phyloP scores from a whole-genome alignment of 2,797 vertebrate species.

The Sparidentex hasta region DNA sequence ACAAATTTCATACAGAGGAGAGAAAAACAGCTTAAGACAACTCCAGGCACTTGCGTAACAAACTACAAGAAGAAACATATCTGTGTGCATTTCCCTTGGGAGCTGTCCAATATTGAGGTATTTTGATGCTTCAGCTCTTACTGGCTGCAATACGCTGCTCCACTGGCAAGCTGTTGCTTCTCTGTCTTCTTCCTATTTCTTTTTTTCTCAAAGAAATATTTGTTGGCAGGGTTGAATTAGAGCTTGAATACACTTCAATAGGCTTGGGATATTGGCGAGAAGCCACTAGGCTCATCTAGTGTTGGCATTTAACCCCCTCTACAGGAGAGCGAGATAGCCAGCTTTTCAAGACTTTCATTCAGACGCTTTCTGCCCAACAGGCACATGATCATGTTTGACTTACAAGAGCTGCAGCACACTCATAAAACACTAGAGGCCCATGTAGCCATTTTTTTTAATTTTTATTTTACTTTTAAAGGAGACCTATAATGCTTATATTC shows the following conservation, averaged over 20 bases:
- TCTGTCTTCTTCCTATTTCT: constrained; percentile 16
- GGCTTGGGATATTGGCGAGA: constrained; percentile 51
- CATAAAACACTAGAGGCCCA: not conserved
- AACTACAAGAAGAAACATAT: constrained; percentile 81
- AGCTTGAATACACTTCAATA: constrained; percentile 70
- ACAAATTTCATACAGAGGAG: constrained; percentile 39
- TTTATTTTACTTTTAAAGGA: constrained; percentile 23
- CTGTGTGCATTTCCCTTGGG: constrained; percentile 69
- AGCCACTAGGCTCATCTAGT: constrained; percentile 45
- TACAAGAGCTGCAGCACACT: constrained; percentile 20
- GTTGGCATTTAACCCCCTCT: constrained; percentile 63
- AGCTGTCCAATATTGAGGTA: constrained; percentile 61
- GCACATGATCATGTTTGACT: constrained; percentile 43
- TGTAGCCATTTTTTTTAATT: not conserved
- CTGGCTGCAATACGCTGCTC: constrained; percentile 54
- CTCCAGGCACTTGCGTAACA: constrained; percentile 72
- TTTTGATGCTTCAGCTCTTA: constrained; percentile 60
- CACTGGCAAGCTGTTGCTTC: constrained; percentile 34
- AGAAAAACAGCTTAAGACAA: constrained; percentile 59
- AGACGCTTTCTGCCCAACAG: constrained; percentile 53
- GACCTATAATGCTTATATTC: too few relatives aligned
- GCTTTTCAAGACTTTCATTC: constrained; percentile 55
- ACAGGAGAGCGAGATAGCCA: constrained; percentile 33
- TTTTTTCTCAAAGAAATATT: constrained; percentile 66
- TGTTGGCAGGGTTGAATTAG: constrained; percentile 61